A percentile compares a stretch with the other conserved stretches of the same genome.
Evolutionary conservation across 2,113 vertebrate species (phyloP).

Genomic region (Pampusana beccarii): DNA sequence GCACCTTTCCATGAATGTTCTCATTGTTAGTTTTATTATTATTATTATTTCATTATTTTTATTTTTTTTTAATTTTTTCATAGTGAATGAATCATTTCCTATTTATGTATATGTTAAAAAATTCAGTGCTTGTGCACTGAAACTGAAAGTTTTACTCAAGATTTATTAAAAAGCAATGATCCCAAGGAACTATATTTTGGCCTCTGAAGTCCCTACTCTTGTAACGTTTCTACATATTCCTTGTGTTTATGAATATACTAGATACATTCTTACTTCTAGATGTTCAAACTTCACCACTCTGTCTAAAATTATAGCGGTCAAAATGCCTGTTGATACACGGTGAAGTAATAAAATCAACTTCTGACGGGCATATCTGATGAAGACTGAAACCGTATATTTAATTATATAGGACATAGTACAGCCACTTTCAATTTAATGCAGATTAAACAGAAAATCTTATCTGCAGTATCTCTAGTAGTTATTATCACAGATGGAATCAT

Average conservation of each 20-base stretch:
- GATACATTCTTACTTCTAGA: neutral
- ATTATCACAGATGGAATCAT: neutral
- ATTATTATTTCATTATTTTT: neutral
- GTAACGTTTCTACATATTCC: neutral
- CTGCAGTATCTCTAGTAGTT: neutral
- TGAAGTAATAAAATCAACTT: neutral
- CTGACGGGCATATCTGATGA: neutral
- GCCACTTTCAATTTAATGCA: neutral
- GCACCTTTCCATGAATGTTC: neutral
- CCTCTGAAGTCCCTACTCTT: neutral
- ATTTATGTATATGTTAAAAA: neutral
- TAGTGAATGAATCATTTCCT: neutral
- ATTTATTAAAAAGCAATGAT: neutral
- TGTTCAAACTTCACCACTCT: neutral
- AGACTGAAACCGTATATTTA: neutral
- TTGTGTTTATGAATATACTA: neutral
- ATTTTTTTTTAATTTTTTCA: neutral
- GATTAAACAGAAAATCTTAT: neutral
- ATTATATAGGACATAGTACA: neutral
- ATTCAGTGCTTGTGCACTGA: neutral
- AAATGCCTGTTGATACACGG: neutral
- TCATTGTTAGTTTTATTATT: neutral
- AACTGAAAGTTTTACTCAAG: neutral
- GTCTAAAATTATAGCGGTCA: neutral
- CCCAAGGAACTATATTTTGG: neutral